Conservation (phyloP, 2,797 vertebrate genomes). For the Pteropus rufus region DNA sequence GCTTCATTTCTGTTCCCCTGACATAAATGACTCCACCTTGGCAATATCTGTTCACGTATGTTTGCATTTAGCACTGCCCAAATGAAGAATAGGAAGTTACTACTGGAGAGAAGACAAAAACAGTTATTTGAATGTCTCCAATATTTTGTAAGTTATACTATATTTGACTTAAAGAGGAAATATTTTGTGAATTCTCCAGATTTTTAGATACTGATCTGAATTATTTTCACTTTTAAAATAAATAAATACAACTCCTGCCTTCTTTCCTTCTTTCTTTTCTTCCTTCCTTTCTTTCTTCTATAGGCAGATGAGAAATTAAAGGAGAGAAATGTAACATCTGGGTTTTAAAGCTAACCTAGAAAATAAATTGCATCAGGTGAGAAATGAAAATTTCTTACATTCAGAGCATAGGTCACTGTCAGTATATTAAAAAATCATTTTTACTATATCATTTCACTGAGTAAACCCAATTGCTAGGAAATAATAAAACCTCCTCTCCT, state of each 20-base stretch:
- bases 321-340: background rate
- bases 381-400: conserved; percentile 43
- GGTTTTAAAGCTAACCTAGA: background rate
- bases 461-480: background rate
- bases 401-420: background rate
- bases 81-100: background rate
- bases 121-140: background rate
- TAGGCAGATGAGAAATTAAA: conserved; percentile 9
- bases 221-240: background rate
- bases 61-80: background rate
- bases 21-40: background rate
- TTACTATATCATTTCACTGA: background rate
- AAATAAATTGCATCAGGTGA: conserved; percentile 27
- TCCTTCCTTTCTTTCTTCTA: background rate
- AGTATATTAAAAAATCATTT: background rate
- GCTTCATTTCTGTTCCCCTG: background rate
- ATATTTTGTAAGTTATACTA: background rate
- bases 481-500: background rate
- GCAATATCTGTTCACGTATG: background rate
- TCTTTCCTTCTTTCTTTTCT: background rate
- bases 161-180: background rate
- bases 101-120: background rate
- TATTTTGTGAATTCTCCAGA: background rate
- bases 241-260: background rate
- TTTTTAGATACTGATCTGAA: background rate